Percentiles rank a stretch among this genome's conserved stretches.
phyloP scores from a whole-genome alignment of 2,797 vertebrate species.

The Semotilus atromaculatus region DNA sequence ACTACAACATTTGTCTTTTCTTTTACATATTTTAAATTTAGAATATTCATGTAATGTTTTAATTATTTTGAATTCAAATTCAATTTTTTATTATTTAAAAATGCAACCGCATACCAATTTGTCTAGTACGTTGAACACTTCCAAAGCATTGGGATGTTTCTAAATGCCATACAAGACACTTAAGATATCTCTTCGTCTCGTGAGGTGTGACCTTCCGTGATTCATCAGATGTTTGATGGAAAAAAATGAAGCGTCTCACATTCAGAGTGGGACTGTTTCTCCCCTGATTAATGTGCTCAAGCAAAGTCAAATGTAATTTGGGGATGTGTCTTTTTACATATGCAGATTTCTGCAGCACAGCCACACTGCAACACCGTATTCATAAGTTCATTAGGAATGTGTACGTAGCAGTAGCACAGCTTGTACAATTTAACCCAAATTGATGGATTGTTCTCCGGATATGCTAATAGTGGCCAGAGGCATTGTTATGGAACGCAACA shows the following conservation, averaged over 20 bases:
- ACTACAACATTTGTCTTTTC: background rate
- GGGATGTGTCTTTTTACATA: slow-evolving; percentile 46
- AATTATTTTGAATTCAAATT: background rate
- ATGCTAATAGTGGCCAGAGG: slow-evolving; percentile 53
- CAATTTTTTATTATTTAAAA: background rate
- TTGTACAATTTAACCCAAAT: slow-evolving; percentile 55
- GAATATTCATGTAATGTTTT: background rate
- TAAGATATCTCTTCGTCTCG: background rate
- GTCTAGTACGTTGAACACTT: background rate
- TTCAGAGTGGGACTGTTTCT: slow-evolving; percentile 23
- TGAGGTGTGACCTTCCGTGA: background rate
- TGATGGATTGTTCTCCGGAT: slow-evolving; percentile 56
- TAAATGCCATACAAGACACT: slow-evolving; percentile 14
- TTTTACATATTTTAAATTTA: background rate
- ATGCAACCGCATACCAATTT: background rate
- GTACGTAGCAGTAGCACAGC: slow-evolving; percentile 36
- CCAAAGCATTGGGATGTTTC: background rate
- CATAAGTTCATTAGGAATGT: slow-evolving; percentile 55
- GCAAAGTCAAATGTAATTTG: slow-evolving; percentile 58
- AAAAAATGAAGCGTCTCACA: slow-evolving; percentile 14
- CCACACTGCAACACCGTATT: slow-evolving; percentile 33
- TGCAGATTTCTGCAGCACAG: slow-evolving; percentile 58
- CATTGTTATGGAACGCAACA: slow-evolving; percentile 38
- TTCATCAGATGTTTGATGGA: background rate
- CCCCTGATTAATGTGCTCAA: slow-evolving; percentile 53